phyloP scores from a whole-genome alignment of 1,140 invertebrate species.

The Penaeus chinensis region DNA sequence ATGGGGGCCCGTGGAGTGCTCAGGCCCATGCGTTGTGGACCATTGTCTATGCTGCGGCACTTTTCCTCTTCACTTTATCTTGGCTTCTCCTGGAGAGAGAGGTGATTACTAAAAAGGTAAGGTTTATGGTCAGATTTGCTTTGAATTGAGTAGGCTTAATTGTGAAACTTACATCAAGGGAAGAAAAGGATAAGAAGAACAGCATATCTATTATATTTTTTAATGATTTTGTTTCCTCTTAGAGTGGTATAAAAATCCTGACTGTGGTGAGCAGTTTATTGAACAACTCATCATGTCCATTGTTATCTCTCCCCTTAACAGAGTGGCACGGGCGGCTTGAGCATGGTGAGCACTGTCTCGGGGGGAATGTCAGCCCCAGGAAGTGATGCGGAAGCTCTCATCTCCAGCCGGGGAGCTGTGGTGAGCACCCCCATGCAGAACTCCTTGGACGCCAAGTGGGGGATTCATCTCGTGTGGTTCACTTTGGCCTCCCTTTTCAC shows the following conservation, averaged over 20 bases:
- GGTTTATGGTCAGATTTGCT: background rate
- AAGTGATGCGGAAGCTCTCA: constrained; percentile 17
- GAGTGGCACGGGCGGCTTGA: constrained; percentile 22
- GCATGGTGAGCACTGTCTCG: constrained; percentile 35
- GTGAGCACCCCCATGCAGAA: background rate
- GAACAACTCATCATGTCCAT: no score
- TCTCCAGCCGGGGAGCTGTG: background rate
- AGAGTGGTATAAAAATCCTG: no score
- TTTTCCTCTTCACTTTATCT: constrained; percentile 53
- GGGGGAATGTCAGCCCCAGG: constrained; percentile 27
- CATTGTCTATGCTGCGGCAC: constrained; percentile 54
- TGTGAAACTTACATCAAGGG: no score
- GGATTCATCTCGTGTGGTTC: constrained; percentile 54
- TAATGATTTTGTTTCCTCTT: no score
- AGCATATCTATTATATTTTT: no score
- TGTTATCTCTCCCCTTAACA: background rate
- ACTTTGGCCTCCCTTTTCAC: constrained; percentile 45
- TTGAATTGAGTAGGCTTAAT: no score
- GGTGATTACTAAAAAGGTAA: constrained; percentile 46
- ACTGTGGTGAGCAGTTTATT: background rate
- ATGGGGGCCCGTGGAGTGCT: constrained; percentile 36
- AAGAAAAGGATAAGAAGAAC: no score
- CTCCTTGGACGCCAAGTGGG: constrained; percentile 31
- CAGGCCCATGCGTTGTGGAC: constrained; percentile 59
- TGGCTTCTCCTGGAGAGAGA: constrained; percentile 58